Evolutionary conservation across 2,888 invertebrate genomes (phyloP).

Genomic region (Psylliodes chrysocephalus): DNA sequence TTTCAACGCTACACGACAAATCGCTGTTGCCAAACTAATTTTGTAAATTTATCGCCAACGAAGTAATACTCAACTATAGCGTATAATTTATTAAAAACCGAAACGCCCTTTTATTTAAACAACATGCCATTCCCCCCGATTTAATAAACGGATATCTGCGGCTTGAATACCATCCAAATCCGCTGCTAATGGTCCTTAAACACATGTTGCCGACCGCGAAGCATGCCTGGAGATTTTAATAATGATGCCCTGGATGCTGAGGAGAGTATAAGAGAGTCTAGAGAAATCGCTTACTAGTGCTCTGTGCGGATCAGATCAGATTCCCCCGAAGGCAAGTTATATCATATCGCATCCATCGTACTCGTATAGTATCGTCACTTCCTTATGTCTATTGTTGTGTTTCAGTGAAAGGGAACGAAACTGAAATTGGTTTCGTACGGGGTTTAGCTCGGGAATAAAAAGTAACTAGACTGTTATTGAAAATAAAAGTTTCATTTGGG

Average conservation of each 20-base stretch:
- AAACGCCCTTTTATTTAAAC: conserved; percentile 9
- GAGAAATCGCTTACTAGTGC: background rate
- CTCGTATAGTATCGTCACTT: no score
- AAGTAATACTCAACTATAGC: no score
- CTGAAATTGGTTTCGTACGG: background rate
- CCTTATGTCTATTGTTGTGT: background rate
- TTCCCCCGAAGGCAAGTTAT: background rate
- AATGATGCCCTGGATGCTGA: background rate
- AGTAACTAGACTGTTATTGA: no score
- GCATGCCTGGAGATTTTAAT: conserved; percentile 7
- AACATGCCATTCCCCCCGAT: background rate
- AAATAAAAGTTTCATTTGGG: no score
- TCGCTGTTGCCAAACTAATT: no score
- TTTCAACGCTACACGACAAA: no score
- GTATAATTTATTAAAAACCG: background rate
- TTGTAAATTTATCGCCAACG: no score
- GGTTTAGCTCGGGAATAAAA: background rate
- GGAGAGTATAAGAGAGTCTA: background rate
- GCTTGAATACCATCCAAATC: conserved; percentile 5
- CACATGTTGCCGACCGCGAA: conserved; percentile 61
- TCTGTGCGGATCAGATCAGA: background rate
- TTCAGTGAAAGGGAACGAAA: conserved; percentile 2
- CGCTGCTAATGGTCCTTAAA: conserved; percentile 57
- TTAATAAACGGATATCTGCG: conserved; percentile 10
- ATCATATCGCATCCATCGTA: no score